Evolutionary conservation across 2,797 vertebrate genomes (phyloP).

Genomic region (Lithobates pipiens): DNA sequence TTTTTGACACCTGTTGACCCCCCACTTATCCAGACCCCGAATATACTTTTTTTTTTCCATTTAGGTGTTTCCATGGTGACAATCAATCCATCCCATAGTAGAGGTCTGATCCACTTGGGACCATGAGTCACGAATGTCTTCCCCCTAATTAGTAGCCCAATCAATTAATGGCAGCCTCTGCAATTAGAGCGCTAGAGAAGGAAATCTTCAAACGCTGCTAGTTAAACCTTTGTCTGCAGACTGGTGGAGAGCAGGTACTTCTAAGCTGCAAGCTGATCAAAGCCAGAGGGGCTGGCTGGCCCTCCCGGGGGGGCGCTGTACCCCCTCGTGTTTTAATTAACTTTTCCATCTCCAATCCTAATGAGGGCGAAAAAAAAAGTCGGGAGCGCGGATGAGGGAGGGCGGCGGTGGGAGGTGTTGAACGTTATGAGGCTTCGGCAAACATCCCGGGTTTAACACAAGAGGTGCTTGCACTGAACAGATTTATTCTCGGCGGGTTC

Average conservation of each 20-base stretch:
- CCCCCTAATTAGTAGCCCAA: slow-evolving; percentile 66
- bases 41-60: neutral
- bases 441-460: no score
- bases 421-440: no score
- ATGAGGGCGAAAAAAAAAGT: slow-evolving; percentile 15
- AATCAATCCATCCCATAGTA: slow-evolving; percentile 61
- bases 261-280: slow-evolving; percentile 55
- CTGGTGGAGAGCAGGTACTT: slow-evolving; percentile 47
- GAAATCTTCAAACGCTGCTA: slow-evolving; percentile 56
- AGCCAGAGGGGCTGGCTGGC: slow-evolving; percentile 28
- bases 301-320: neutral
- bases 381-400: neutral
- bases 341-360: slow-evolving; percentile 9
- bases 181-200: slow-evolving; percentile 63
- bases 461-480: no score
- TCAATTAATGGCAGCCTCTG: slow-evolving; percentile 53
- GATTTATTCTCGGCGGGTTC: no score
- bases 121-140: slow-evolving; percentile 63
- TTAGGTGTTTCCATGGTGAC: neutral
- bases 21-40: neutral
- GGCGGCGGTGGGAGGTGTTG: no score
- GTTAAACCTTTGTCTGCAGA: slow-evolving; percentile 41
- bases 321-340: slow-evolving; percentile 54
- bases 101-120: slow-evolving; percentile 59
- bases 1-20: neutral